phyloP scores from a whole-genome alignment of 2,797 vertebrate species.

The Xiphophorus birchmanni region DNA sequence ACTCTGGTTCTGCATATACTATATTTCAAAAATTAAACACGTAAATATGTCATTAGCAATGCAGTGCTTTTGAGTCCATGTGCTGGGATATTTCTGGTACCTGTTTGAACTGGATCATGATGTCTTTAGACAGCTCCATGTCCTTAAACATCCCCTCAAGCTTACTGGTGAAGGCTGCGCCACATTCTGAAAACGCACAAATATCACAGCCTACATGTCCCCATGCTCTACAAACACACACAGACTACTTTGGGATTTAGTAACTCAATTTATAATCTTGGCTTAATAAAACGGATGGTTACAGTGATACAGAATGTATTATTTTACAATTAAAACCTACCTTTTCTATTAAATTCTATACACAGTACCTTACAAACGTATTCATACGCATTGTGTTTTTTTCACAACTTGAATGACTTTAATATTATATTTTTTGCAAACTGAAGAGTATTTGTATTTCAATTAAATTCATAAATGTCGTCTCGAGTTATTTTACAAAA shows the following conservation, averaged over 20 bases:
- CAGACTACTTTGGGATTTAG: background rate
- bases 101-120: conserved; percentile 99
- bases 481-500: too few species aligned
- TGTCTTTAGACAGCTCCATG: conserved; percentile 99
- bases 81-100: conserved; percentile 67
- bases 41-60: background rate
- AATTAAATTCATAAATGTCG: background rate
- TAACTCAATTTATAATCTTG: background rate
- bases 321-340: background rate
- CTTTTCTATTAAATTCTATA: background rate
- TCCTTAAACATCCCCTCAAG: conserved; percentile 99
- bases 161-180: conserved; percentile 98
- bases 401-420: background rate
- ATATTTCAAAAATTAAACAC: conserved; percentile 8
- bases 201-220: conserved; percentile 18
- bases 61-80: background rate
- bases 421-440: background rate
- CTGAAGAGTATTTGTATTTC: background rate
- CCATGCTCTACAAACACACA: background rate
- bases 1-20: conserved; percentile 99
- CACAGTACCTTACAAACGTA: background rate
- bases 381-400: background rate
- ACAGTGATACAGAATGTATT: background rate
- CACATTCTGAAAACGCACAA: conserved; percentile 88
- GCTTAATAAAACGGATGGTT: background rate